Conservation (phyloP, 2,797 vertebrate genomes). For the Scolopax rusticola region DNA sequence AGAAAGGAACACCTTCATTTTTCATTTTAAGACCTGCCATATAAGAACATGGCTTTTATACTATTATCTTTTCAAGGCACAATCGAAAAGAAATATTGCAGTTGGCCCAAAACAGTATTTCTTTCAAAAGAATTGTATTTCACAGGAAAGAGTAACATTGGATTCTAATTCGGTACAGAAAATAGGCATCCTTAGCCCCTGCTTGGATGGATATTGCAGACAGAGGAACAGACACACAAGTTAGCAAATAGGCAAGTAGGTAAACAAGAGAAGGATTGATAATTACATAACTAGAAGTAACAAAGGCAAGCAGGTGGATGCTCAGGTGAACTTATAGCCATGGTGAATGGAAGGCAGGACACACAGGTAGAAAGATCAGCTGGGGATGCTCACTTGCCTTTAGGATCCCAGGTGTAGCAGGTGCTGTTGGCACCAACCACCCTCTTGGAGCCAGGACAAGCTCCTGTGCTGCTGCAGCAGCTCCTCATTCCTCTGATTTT, state of each 20-base stretch:
- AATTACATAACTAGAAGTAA: not conserved
- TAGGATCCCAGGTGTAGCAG: accelerated
- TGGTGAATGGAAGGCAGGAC: not conserved
- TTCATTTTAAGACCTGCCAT: not conserved
- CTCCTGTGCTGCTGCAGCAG: not conserved
- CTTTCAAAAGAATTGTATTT: not conserved
- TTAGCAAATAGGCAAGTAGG: not conserved
- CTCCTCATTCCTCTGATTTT: not conserved
- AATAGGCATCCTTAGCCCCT: not conserved
- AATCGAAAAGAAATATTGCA: slow-evolving; percentile 7
- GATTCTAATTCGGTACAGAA: not conserved
- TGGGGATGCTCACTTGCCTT: not conserved
- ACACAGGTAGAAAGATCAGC: not conserved
- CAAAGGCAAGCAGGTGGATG: not conserved
- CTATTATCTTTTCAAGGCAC: slow-evolving; percentile 26
- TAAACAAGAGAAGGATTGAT: not conserved
- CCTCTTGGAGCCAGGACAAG: not conserved
- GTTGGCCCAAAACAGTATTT: not conserved
- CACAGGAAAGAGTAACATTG: not conserved
- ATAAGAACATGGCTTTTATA: not conserved
- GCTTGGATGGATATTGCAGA: not conserved
- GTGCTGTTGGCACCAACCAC: not conserved
- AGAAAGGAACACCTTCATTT: not conserved
- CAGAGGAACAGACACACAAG: not conserved
- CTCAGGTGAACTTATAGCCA: not conserved